Evolutionary conservation across 2,797 vertebrate species (phyloP).

Genomic region (Capromys pilorides): DNA sequence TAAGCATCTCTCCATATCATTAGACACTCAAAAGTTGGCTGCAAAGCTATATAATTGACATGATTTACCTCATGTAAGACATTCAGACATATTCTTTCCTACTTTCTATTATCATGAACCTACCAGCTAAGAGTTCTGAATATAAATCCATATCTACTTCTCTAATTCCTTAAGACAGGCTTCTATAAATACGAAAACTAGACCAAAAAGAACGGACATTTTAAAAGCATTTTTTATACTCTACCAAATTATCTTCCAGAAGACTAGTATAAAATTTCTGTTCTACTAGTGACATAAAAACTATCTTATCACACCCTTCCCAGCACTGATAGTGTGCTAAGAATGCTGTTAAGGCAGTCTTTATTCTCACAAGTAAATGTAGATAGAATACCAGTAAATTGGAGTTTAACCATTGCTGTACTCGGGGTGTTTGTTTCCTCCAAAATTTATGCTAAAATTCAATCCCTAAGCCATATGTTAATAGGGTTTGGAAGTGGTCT

Average conservation of each 20-base stretch:
- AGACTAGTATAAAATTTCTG: constrained; percentile 35
- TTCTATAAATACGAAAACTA: constrained; percentile 61
- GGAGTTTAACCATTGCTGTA: background rate
- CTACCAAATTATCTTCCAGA: constrained; percentile 57
- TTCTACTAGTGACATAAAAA: constrained; percentile 20
- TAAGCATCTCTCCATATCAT: constrained; percentile 32
- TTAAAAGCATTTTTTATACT: constrained; percentile 56
- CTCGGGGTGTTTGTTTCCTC: background rate
- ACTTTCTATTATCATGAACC: constrained; percentile 24
- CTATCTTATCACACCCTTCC: background rate
- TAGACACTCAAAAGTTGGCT: constrained; percentile 42
- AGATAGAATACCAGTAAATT: background rate
- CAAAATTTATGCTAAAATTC: background rate
- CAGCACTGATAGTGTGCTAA: background rate
- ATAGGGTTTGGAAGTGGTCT: background rate
- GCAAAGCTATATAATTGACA: background rate
- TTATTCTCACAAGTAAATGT: background rate
- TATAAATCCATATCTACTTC: constrained; percentile 51
- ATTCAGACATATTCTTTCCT: constrained; percentile 44
- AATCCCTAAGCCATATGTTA: background rate
- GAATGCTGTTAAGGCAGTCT: background rate
- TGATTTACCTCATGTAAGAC: constrained; percentile 38
- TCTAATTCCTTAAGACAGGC: constrained; percentile 45
- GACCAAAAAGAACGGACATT: constrained; percentile 38
- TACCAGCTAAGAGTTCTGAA: constrained; percentile 45